phyloP scores from a whole-genome alignment of 2,888 invertebrate genomes.

The Cyclophora punctaria region DNA sequence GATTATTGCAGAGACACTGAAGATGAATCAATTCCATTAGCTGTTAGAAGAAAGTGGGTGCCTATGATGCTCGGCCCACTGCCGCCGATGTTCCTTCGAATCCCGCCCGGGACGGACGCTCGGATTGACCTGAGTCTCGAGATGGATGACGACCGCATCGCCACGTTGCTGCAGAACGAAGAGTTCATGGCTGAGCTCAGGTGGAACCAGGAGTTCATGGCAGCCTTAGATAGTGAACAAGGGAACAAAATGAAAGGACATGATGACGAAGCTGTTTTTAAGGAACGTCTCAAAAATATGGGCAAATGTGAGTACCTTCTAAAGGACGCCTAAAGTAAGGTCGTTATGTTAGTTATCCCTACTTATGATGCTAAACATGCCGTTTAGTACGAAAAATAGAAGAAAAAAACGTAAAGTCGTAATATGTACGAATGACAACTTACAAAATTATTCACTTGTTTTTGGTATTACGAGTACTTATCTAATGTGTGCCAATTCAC shows the following conservation, averaged over 20 bases:
- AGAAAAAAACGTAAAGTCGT: no score
- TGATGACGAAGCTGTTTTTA: conserved; percentile 82
- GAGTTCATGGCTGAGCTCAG: conserved; percentile 91
- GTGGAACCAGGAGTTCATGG: conserved; percentile 91
- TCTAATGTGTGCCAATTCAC: no score
- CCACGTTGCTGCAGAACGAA: conserved; percentile 90
- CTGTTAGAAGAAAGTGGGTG: conserved; percentile 80
- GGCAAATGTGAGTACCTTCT: conserved; percentile 77
- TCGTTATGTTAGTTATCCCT: no score
- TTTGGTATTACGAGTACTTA: no score
- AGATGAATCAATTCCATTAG: conserved; percentile 59
- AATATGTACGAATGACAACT: no score
- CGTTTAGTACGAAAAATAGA: no score
- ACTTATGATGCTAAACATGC: no score
- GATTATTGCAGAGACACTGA: conserved; percentile 45
- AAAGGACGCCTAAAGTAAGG: no score
- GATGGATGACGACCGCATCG: conserved; percentile 90
- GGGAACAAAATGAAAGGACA: conserved; percentile 65
- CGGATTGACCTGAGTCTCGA: conserved; percentile 70
- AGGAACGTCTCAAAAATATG: conserved; percentile 87
- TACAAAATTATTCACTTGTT: no score
- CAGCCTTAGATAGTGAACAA: conserved; percentile 85
- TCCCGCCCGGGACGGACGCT: conserved; percentile 68
- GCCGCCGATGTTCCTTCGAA: conserved; percentile 85
- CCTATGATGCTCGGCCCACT: conserved; percentile 85